Base-by-base conservation (phyloP, 2,797 vertebrate species). In the Galago senegalensis region DNA sequence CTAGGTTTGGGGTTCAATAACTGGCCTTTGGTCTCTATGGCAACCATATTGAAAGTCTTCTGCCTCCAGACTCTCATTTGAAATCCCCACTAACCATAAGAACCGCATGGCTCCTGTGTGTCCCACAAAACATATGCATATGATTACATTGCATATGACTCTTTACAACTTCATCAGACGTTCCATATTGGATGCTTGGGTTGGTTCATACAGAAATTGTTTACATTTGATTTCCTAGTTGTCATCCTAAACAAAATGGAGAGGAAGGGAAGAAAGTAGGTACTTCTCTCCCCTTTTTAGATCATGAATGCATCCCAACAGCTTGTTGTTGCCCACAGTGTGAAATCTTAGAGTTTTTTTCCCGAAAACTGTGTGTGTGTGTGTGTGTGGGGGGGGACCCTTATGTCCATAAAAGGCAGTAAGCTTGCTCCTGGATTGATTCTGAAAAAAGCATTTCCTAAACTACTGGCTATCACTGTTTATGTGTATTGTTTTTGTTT, bases 21-120 rank as follows among this genome's bases (percentile, higher is more conserved):
- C 89, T 69, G 67, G 87, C 69, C 56, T 86, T n/a, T 93, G 82
- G 61, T 97, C 37, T 96, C 90, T 58, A 83, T 83, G 70, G 84
- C 34, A 94, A 94, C 84, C 40, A 17, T 46, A 61, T 46, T 82
- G 13, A 86, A 73, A 93, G 53, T 40, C 12, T 29, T 82, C 29
- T 79, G 69, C 31, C 93, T 92, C 53, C 23, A 20, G 73, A 89
- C 23, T 46, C 27, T 80, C 29, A 29, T 67, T 73, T 91, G 80
- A 86, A 91, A 94, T 91, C 56, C 31, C 73, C 25, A 12, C 46
- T 85, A 86, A 82, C 80, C 46, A 3, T 61, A 49, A 63, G 93
- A 69, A 81, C 79, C 75, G 5, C 84, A 61, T 29, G 87, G 61
- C 93, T 96, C 84, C 94, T 86, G 34, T 21, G 3, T 79, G 83